phyloP scores from a whole-genome alignment of 1,140 invertebrate genomes.

The Aplysia californica region DNA sequence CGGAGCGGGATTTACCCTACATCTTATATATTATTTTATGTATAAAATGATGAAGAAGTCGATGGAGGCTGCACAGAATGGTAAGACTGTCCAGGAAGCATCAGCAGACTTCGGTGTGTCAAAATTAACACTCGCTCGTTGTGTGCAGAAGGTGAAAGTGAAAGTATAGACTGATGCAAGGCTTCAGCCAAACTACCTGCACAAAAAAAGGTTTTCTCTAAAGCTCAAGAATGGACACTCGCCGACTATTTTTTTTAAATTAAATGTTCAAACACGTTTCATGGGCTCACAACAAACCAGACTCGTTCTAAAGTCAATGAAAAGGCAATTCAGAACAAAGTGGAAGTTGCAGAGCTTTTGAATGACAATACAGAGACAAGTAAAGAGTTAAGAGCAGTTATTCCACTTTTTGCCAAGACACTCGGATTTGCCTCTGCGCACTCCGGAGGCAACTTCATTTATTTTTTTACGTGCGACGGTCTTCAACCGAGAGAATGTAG shows the following conservation, averaged over 20 bases:
- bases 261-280: too few species aligned
- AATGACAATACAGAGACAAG: too few species aligned
- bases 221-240: neutral
- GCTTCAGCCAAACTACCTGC: too few species aligned
- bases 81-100: neutral
- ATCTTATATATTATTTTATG: too few species aligned
- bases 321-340: neutral
- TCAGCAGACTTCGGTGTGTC: neutral
- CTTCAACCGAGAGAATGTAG: too few species aligned
- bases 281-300: too few species aligned
- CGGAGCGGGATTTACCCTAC: too few species aligned
- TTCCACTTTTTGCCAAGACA: neutral
- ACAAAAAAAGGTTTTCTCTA: neutral
- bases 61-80: neutral
- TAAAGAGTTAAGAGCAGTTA: neutral
- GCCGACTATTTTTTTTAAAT: neutral
- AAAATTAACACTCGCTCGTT: neutral
- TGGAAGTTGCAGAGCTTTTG: too few species aligned
- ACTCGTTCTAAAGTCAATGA: neutral
- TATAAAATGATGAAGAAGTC: neutral
- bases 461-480: neutral
- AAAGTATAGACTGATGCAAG: too few species aligned
- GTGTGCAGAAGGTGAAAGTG: neutral
- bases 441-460: neutral
- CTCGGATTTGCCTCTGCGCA: neutral